Evolutionary conservation across 2,797 vertebrate species (phyloP).

Genomic region (Vipera latastei): DNA sequence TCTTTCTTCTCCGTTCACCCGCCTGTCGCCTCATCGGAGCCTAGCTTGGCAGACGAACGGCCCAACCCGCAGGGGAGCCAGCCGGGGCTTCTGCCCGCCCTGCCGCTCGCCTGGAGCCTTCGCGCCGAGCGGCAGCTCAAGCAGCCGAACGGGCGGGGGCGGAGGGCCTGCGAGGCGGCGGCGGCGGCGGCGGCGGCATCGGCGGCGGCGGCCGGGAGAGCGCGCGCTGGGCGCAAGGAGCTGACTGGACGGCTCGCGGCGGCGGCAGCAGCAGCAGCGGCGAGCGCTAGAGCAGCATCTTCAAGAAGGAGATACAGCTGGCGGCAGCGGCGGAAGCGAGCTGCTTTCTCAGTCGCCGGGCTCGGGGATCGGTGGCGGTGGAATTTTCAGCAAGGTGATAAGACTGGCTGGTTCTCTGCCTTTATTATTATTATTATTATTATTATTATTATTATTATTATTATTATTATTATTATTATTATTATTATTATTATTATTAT

Average conservation of each 20-base stretch:
- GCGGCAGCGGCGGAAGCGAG: slow-evolving; percentile 49
- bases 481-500: no score
- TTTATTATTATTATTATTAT: no score
- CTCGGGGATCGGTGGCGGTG: slow-evolving; percentile 37
- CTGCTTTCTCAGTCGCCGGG: slow-evolving; percentile 53
- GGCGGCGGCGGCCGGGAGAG: not conserved
- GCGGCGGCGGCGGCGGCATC: not conserved
- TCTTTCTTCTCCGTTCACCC: not conserved
- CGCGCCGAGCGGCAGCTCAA: not conserved
- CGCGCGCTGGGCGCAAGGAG: slow-evolving; percentile 21
- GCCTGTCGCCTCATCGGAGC: not conserved
- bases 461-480: no score
- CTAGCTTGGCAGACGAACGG: not conserved
- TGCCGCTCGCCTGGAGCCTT: not conserved
- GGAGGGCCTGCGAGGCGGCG: not conserved
- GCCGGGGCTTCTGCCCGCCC: no score
- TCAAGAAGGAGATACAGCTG: slow-evolving; percentile 30
- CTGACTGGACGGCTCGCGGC: slow-evolving; percentile 61
- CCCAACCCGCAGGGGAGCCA: not conserved
- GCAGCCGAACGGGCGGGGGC: not conserved
- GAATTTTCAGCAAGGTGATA: slow-evolving; percentile 65
- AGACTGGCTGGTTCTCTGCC: not conserved
- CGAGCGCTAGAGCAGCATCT: slow-evolving; percentile 38
- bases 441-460: no score
- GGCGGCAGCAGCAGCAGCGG: slow-evolving; percentile 47